A percentile compares a stretch with the other conserved stretches of the same genome.
Conservation (phyloP, 2,113 vertebrate species). For the Tringa solitaria region DNA sequence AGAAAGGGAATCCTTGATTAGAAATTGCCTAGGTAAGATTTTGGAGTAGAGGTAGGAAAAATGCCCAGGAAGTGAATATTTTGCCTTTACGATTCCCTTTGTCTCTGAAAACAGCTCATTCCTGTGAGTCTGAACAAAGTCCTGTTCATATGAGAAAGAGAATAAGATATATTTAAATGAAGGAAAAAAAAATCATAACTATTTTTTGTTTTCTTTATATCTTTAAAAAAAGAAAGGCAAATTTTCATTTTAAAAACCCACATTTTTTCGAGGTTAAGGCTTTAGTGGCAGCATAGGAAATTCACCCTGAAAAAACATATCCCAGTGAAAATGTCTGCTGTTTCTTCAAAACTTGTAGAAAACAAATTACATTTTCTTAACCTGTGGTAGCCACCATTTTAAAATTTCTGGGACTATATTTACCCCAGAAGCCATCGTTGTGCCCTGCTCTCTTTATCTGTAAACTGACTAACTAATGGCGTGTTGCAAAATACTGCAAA, state of each 20-base stretch:
- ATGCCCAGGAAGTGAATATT: neutral
- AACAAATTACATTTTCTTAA: neutral
- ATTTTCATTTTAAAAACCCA: neutral
- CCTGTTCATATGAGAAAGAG: neutral
- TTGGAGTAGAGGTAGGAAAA: neutral
- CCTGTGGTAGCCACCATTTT: neutral
- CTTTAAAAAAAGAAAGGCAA: neutral
- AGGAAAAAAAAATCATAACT: no score
- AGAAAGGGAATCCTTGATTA: neutral
- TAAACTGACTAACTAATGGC: neutral
- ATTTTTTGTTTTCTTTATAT: neutral
- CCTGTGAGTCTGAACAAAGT: neutral
- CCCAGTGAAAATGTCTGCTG: neutral
- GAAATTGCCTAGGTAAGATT: neutral
- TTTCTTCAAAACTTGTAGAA: neutral
- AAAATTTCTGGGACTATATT: neutral
- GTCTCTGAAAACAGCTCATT: neutral
- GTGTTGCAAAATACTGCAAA: neutral
- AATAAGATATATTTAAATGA: neutral
- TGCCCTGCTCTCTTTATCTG: neutral
- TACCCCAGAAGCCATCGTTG: neutral
- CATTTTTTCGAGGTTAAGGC: neutral
- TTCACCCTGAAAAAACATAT: neutral
- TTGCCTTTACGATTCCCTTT: neutral
- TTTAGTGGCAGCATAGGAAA: neutral